Conservation (phyloP, 2,888 invertebrate species). For the Erannis defoliaria region DNA sequence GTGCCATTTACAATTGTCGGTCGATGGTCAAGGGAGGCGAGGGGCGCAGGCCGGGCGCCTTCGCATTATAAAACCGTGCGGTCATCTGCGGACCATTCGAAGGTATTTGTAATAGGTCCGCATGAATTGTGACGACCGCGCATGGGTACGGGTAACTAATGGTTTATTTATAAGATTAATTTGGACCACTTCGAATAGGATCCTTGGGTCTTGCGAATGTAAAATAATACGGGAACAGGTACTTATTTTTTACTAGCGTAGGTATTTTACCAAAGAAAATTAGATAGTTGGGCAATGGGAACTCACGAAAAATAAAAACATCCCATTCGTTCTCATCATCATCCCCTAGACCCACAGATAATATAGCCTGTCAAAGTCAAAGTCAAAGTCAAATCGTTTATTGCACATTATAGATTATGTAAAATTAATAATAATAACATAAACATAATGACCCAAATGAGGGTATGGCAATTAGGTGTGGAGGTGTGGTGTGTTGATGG, state of each 20-base stretch:
- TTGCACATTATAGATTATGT: too few species aligned
- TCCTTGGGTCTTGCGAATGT: slow-evolving; percentile 22
- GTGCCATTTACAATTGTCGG: slow-evolving; percentile 88
- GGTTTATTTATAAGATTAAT: slow-evolving; percentile 78
- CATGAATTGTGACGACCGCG: slow-evolving; percentile 75
- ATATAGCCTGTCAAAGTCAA: too few species aligned
- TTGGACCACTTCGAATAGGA: slow-evolving; percentile 27
- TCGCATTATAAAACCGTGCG: slow-evolving; percentile 87
- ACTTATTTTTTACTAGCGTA: background rate
- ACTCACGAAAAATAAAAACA: background rate
- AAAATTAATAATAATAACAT: too few species aligned
- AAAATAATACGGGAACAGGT: slow-evolving; percentile 12
- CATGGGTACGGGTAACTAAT: slow-evolving; percentile 69
- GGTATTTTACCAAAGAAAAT: background rate
- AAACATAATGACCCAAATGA: too few species aligned
- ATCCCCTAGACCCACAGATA: too few species aligned
- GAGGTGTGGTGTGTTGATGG: too few species aligned
- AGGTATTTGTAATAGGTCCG: slow-evolving; percentile 83
- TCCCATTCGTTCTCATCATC: too few species aligned
- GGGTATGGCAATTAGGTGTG: too few species aligned
- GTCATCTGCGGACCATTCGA: slow-evolving; percentile 84
- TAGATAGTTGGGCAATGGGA: too few species aligned
- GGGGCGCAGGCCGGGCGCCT: slow-evolving; percentile 71
- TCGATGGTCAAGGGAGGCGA: slow-evolving; percentile 86
- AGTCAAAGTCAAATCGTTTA: too few species aligned